Evolutionary conservation across 2,888 invertebrate genomes (phyloP), one percentile per base, ranked within the genome.

Genomic region (Drosophila limbata): DNA sequence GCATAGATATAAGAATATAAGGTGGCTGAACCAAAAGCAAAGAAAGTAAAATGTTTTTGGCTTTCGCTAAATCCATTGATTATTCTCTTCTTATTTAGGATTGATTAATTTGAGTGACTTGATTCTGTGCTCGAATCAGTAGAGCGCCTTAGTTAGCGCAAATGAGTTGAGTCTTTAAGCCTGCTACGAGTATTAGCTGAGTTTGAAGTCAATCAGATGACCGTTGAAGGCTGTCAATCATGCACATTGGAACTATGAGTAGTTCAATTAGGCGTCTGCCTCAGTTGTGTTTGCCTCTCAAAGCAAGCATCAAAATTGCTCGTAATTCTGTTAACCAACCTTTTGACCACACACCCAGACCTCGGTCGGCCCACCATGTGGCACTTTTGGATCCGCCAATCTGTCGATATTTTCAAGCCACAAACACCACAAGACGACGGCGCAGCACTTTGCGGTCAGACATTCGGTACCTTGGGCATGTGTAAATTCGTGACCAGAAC

Each of bases 391-490:
- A 17, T 50, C 47, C 55, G 48, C 55, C 51, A 72, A 69, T 59
- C 50, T 55, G 45, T 48, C 42, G 59, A 44, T 52, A 59, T 31
- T 57, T 56, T 61, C 48, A 52, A 31, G 17, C 31, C 42, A 35
- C 44, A 57, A 39, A 15, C 33, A 52, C 71, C 67, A 59, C 66
- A 64, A 69, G 71, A 64, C 40, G 60, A 59, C 53, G 47, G 42
- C 53, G 53, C 67, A 72, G 68, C 72, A 81, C 70, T 80, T 81
- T 81, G 81, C 66, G 81, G 81, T 81, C 83, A 70, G 72, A 48
- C 59, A 59, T 63, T 70, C 13, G 70, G 55, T 42, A 51, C 39
- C 51, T 42, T 57, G 53, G 25, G 37, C 13, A 55, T 62, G 64
- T 77, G 71, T 39, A 65, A 63, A 72, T 65, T 66, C 62, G 63